phyloP scores from a whole-genome alignment of 2,888 invertebrate species.

The Saturnia pavonia region DNA sequence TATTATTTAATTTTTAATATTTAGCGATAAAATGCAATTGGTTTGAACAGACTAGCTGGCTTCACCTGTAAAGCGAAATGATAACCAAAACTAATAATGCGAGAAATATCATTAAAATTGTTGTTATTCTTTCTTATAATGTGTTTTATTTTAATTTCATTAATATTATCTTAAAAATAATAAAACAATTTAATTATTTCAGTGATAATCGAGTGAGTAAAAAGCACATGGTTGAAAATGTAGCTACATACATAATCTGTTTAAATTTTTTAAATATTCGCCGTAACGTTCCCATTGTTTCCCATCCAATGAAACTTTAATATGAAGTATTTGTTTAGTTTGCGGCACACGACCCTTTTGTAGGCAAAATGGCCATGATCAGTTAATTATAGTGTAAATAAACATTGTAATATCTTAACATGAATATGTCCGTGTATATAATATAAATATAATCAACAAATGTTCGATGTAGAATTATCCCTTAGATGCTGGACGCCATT shows the following conservation, averaged over 20 bases:
- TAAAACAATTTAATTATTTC: neutral
- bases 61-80: too few species aligned
- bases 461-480: neutral
- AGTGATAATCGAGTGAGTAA: slow-evolving; percentile 23
- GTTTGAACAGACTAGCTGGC: too few species aligned
- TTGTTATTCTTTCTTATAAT: neutral
- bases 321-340: slow-evolving; percentile 53
- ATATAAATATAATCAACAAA: neutral
- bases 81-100: neutral
- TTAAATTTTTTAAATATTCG: slow-evolving; percentile 53
- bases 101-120: neutral
- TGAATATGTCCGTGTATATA: neutral
- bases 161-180: neutral
- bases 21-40: too few species aligned
- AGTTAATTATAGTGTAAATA: neutral
- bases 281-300: slow-evolving; percentile 46
- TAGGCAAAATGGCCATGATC: slow-evolving; percentile 25
- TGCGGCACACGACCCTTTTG: slow-evolving; percentile 64
- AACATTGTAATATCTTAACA: neutral
- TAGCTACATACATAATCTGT: slow-evolving; percentile 20
- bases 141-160: neutral
- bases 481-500: too few species aligned
- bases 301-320: slow-evolving; percentile 55
- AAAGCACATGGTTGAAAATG: slow-evolving; percentile 36
- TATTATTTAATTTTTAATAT: too few species aligned